These are phyloP conservation scores for Elanus axillaris DNA, from an alignment of 2,113 vertebrate species.

Conservation along the genomic window DNA sequence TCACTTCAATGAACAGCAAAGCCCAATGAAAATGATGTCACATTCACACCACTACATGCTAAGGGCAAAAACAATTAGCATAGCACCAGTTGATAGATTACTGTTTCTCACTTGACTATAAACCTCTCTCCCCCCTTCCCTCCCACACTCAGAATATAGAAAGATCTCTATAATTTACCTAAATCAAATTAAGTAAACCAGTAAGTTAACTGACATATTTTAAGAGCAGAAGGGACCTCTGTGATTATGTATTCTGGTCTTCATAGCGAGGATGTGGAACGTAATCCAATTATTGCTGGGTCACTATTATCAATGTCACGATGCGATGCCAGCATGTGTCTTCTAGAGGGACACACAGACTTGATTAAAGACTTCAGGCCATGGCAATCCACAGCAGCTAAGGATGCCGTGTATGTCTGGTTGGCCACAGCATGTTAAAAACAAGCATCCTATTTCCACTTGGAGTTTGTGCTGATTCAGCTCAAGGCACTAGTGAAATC, in stretches of 20 bases:
- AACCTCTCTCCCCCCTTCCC: neutral
- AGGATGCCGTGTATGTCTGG: fast-evolving
- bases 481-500: neutral
- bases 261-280: neutral
- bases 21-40: neutral
- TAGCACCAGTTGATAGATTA: neutral
- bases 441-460: neutral
- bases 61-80: neutral
- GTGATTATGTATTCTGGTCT: neutral
- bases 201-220: neutral
- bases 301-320: neutral
- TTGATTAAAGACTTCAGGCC: neutral
- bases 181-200: neutral
- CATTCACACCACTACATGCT: neutral
- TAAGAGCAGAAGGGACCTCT: neutral
- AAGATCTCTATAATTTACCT: neutral
- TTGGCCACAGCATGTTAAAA: neutral
- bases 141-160: neutral
- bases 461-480: neutral
- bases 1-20: neutral
- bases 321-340: fast-evolving
- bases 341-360: neutral
- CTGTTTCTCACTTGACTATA: neutral
- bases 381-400: neutral
- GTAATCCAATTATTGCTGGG: neutral